Evolutionary conservation across 1,140 invertebrate species (phyloP).

Genomic region (Dufourea novaeangliae): DNA sequence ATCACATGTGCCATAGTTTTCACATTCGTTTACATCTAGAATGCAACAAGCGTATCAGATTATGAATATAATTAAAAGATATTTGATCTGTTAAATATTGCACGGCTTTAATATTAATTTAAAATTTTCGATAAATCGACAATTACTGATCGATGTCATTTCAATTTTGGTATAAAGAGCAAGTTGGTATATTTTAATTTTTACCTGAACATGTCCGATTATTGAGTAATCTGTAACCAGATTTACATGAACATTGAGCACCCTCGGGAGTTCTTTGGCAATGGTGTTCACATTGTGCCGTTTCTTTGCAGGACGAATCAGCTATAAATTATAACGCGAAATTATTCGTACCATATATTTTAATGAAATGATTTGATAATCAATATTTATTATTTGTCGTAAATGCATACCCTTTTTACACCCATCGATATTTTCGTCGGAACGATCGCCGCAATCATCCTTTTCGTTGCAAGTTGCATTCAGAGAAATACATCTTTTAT

Average conservation of each 20-base stretch:
- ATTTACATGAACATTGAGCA: constrained; percentile 87
- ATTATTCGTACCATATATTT: not conserved
- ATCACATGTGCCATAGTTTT: constrained; percentile 88
- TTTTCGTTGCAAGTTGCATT: constrained; percentile 87
- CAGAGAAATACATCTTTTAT: constrained; percentile 85
- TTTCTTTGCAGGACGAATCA: constrained; percentile 32
- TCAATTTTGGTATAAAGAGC: not conserved
- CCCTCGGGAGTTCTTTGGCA: constrained; percentile 83
- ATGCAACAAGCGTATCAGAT: not conserved
- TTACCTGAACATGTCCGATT: constrained; percentile 88
- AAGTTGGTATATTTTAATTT: not conserved
- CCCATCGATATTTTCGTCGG: constrained; percentile 84
- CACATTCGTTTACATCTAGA: constrained; percentile 92
- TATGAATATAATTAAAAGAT: not conserved
- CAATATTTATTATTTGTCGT: not conserved
- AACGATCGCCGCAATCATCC: constrained; percentile 89
- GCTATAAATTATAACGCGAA: constrained; percentile 40
- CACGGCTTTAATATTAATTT: not conserved
- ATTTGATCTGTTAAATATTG: not conserved
- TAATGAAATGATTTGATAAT: no score
- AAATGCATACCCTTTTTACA: constrained; percentile 79
- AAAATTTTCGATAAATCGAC: not conserved
- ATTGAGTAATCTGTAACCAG: constrained; percentile 86
- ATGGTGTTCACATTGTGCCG: constrained; percentile 48
- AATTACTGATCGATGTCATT: not conserved